These are phyloP conservation scores for Lophochroa leadbeateri DNA, from an alignment of 2,113 vertebrate species.

Conservation along the genomic window DNA sequence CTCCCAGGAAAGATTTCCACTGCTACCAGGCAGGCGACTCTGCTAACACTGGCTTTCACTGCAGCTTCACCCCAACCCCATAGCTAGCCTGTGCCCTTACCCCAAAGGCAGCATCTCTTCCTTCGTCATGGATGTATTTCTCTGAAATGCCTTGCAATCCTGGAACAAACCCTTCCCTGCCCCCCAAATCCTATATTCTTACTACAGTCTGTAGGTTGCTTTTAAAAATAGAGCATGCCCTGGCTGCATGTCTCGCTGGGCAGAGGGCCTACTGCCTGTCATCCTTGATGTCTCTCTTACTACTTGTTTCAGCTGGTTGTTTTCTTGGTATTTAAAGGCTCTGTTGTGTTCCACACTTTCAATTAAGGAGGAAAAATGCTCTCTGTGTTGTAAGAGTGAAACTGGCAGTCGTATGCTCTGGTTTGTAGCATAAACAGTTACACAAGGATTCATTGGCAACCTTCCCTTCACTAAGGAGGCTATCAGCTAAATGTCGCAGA, in stretches of 20 bases:
- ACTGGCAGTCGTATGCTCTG: slow-evolving; percentile 27
- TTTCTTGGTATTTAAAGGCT: slow-evolving; percentile 7
- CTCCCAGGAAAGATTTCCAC: background rate
- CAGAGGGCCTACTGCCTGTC: slow-evolving; percentile 43
- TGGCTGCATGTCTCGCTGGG: background rate
- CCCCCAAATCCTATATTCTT: background rate
- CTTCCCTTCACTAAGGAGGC: slow-evolving; percentile 48
- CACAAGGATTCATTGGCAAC: slow-evolving; percentile 54
- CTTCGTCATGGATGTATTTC: background rate
- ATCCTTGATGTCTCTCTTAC: slow-evolving; percentile 47
- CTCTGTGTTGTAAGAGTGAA: slow-evolving; percentile 59
- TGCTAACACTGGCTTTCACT: background rate
- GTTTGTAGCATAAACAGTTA: slow-evolving; percentile 61
- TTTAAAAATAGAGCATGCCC: background rate
- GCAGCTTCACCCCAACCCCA: background rate
- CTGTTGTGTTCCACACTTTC: slow-evolving; percentile 45
- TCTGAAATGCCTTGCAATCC: background rate
- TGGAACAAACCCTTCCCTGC: background rate
- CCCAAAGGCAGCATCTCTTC: background rate
- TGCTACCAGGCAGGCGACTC: background rate
- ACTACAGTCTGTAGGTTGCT: background rate
- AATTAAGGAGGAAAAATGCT: slow-evolving; percentile 57
- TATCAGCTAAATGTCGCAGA: slow-evolving; percentile 60
- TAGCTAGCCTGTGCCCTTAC: background rate
- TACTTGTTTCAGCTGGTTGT: slow-evolving; percentile 48